A percentile compares a stretch with the other conserved stretches of the same genome.
Conservation (phyloP, 2,113 vertebrate species). For the Passer domesticus region DNA sequence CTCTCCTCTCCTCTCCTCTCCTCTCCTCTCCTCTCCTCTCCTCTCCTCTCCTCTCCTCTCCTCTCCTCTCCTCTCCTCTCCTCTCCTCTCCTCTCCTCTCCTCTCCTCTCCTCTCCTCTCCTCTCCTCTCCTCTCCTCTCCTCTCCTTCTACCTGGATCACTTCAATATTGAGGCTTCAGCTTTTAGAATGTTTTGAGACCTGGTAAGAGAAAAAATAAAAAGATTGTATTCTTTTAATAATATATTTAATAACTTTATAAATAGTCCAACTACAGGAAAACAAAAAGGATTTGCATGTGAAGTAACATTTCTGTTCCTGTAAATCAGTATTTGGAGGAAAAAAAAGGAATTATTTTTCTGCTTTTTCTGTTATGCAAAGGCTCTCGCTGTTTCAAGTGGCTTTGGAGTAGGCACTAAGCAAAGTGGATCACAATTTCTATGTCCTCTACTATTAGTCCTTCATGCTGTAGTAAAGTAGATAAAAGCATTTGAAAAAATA, state of each 20-base stretch:
- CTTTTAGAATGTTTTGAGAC: not conserved
- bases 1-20: not conserved
- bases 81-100: not conserved
- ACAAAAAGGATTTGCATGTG: not conserved
- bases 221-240: not conserved
- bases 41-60: no score
- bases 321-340: not conserved
- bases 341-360: not conserved
- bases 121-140: not conserved
- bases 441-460: not conserved
- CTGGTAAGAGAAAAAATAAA: not conserved
- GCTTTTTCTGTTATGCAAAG: not conserved
- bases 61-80: not conserved
- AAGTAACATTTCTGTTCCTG: not conserved
- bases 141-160: not conserved
- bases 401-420: constrained; percentile 4
- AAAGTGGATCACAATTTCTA: not conserved
- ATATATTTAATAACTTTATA: not conserved
- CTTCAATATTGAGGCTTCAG: not conserved
- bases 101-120: not conserved
- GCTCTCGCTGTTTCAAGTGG: not conserved
- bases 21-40: not conserved
- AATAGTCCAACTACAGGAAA: not conserved
- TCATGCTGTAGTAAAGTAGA: not conserved
- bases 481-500: constrained; percentile 31